Percentiles rank a stretch among this genome's conserved stretches.
Evolutionary conservation across 2,113 vertebrate species (phyloP).

Genomic region (Zosterops pallidus): DNA sequence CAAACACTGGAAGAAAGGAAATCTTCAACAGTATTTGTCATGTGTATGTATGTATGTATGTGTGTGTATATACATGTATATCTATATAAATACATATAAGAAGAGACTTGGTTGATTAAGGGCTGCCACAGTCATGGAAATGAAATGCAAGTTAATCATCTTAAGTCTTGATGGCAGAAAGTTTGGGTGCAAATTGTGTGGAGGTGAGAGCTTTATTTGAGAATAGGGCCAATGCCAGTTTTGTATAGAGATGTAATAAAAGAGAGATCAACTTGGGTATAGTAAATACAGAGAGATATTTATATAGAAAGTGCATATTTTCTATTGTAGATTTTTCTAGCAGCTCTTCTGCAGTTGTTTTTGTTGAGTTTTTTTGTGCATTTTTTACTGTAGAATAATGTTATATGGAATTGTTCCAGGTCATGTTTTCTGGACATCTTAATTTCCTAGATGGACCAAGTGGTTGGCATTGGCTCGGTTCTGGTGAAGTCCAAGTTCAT

Average conservation of each 20-base stretch:
- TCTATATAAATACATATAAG: constrained; percentile 55
- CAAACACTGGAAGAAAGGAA: background rate
- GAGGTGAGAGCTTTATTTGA: background rate
- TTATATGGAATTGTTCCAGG: background rate
- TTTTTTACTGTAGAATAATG: constrained; percentile 16
- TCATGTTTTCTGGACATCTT: background rate
- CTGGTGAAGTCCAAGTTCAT: background rate
- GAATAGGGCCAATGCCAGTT: background rate
- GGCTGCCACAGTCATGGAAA: background rate
- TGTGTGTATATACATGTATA: constrained; percentile 59
- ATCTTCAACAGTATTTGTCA: background rate
- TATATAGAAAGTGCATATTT: constrained; percentile 51
- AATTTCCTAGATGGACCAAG: background rate
- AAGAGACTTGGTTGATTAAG: constrained; percentile 6
- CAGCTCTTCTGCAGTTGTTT: background rate
- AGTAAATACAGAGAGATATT: background rate
- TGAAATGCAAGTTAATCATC: background rate
- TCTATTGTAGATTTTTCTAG: constrained; percentile 52
- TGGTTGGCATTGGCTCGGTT: background rate
- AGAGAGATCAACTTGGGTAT: background rate
- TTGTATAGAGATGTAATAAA: constrained; percentile 18
- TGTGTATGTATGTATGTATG: constrained; percentile 12
- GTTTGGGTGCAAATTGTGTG: background rate
- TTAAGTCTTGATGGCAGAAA: background rate
- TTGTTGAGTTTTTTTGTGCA: background rate